Evolutionary conservation across 2,797 vertebrate genomes (phyloP).

Genomic region (Urocyon cinereoargenteus): DNA sequence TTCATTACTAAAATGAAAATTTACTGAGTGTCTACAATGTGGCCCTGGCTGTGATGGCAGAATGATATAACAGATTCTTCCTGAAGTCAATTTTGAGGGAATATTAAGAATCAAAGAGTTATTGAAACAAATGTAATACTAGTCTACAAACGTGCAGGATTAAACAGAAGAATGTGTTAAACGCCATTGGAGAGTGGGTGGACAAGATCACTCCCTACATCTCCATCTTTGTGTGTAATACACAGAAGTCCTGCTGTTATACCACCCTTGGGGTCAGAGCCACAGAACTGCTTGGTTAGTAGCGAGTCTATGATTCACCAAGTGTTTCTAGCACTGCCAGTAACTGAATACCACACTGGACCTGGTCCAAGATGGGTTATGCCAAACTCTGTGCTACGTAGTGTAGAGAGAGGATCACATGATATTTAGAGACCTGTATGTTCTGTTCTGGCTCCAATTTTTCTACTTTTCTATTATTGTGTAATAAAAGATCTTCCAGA

Average conservation of each 20-base stretch:
- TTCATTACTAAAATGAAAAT: background rate
- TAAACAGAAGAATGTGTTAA: background rate
- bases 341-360: background rate
- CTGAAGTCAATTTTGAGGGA: background rate
- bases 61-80: constrained; percentile 29
- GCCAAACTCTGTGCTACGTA: constrained; percentile 18
- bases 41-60: background rate
- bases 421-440: constrained; percentile 71
- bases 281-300: background rate
- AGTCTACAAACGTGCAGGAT: background rate
- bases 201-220: background rate
- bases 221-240: background rate
- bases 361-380: background rate
- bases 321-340: constrained; percentile 28
- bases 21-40: background rate
- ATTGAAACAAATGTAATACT: constrained; percentile 20
- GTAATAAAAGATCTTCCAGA: constrained; percentile 39
- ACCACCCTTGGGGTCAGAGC: background rate
- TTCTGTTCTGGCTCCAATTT: constrained; percentile 52
- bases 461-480: constrained; percentile 73
- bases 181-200: background rate
- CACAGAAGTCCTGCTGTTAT: background rate
- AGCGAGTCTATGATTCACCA: constrained; percentile 42
- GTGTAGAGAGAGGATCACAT: background rate
- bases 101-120: background rate